Percentiles rank a stretch among this genome's conserved stretches.
Conservation (phyloP, 2,113 vertebrate species). For the Xenus cinereus region DNA sequence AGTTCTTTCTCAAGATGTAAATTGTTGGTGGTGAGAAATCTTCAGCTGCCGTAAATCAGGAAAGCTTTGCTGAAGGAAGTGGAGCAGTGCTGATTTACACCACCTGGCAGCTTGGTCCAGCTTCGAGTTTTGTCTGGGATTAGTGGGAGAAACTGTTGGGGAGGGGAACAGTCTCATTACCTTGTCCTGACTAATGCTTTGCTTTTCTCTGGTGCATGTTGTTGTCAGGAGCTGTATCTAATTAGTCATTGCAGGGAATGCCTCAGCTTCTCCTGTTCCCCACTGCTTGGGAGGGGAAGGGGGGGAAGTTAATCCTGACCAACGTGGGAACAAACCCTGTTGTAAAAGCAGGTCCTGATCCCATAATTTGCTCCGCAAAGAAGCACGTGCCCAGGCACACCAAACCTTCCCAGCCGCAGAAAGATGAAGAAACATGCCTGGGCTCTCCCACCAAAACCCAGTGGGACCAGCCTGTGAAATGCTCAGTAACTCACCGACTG, state of each 20-base stretch:
- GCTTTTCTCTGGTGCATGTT: background rate
- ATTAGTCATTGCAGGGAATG: background rate
- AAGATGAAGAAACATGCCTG: rapidly evolving
- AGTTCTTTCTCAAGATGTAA: background rate
- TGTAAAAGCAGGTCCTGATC: background rate
- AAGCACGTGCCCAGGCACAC: background rate
- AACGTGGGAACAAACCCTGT: background rate
- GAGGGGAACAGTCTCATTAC: background rate
- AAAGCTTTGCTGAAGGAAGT: background rate
- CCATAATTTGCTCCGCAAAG: background rate
- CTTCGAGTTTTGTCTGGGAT: background rate
- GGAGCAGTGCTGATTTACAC: background rate
- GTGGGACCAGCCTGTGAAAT: rapidly evolving
- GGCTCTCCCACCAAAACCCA: background rate
- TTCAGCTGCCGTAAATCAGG: background rate
- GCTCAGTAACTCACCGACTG: rapidly evolving
- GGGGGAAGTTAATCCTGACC: background rate
- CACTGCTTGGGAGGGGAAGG: background rate
- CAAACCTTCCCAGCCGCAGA: background rate
- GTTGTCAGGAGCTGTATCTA: background rate
- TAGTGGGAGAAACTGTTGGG: background rate
- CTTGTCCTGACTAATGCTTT: background rate
- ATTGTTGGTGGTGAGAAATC: background rate
- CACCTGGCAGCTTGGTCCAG: background rate
- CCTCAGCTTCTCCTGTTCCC: background rate